A percentile compares a stretch with the other conserved stretches of the same genome.
Conservation (phyloP, 2,797 vertebrate genomes). For the Hyperoplus lanceolatus region DNA sequence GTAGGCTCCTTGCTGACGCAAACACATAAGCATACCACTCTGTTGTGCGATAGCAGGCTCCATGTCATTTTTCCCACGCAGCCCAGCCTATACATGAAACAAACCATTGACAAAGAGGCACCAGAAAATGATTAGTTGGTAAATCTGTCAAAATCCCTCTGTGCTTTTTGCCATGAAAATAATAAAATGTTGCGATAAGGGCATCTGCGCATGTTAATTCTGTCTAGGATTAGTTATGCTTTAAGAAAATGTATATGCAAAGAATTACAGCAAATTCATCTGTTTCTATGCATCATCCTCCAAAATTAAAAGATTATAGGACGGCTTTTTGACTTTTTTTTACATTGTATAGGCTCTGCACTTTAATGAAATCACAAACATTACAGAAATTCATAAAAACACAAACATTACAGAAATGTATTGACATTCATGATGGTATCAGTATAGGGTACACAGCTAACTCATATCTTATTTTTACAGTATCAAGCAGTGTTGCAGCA, state of each 20-base stretch:
- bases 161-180: constrained; percentile 59
- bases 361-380: too few relatives aligned
- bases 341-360: too few relatives aligned
- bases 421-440: not conserved
- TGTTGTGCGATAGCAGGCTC: constrained; percentile 69
- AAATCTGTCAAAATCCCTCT: constrained; percentile 57
- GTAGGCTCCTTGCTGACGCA: constrained; percentile 72
- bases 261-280: not conserved
- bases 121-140: constrained; percentile 77
- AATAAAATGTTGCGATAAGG: constrained; percentile 18
- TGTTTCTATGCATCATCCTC: not conserved
- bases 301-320: not conserved
- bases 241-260: constrained; percentile 8
- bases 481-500: not conserved
- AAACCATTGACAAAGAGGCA: constrained; percentile 80
- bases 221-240: not conserved
- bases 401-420: not conserved
- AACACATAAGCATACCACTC: constrained; percentile 75
- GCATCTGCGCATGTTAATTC: not conserved
- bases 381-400: not conserved
- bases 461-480: not conserved
- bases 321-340: not conserved
- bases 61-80: constrained; percentile 71
- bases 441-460: not conserved
- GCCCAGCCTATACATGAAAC: constrained; percentile 77